Conservation (phyloP, 92 coral and sea anemone species). For the Umimayanthus kanabou region DNA sequence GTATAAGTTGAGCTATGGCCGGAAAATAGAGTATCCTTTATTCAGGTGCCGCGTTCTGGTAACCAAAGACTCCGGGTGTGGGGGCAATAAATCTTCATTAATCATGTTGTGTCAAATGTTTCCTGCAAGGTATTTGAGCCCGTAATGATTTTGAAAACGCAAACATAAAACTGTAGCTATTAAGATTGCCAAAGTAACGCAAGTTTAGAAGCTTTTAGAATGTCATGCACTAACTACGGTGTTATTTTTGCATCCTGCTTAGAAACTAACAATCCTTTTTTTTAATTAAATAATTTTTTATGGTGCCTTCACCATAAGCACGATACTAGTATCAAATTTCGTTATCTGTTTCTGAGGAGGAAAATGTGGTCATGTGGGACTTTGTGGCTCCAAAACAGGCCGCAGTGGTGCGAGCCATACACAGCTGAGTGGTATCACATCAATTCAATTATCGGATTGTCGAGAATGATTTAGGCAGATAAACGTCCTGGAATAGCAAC, state of each 20-base stretch:
- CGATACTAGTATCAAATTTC: neutral
- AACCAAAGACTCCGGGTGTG: conserved; percentile 40
- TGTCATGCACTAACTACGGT: neutral
- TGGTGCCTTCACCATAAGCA: neutral
- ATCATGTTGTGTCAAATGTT: conserved; percentile 31
- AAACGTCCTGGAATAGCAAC: neutral
- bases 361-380: neutral
- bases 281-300: neutral
- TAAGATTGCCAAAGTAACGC: neutral
- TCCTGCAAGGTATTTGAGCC: conserved; percentile 27
- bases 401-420: neutral
- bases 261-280: neutral
- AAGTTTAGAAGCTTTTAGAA: neutral
- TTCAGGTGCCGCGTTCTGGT: conserved; percentile 25
- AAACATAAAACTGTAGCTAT: neutral
- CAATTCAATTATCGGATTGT: conserved; percentile 40
- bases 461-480: conserved; percentile 18
- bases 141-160: neutral
- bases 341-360: conserved; percentile 2
- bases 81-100: conserved; percentile 47
- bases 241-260: neutral
- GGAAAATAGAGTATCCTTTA: conserved; percentile 35
- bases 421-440: conserved; percentile 10
- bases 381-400: neutral
- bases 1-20: conserved; percentile 12